A percentile compares a stretch with the other conserved stretches of the same genome.
These are phyloP conservation scores for Typhlichthys eigenmanni DNA, from an alignment of 2,797 vertebrate species.

Conservation along the genomic window DNA sequence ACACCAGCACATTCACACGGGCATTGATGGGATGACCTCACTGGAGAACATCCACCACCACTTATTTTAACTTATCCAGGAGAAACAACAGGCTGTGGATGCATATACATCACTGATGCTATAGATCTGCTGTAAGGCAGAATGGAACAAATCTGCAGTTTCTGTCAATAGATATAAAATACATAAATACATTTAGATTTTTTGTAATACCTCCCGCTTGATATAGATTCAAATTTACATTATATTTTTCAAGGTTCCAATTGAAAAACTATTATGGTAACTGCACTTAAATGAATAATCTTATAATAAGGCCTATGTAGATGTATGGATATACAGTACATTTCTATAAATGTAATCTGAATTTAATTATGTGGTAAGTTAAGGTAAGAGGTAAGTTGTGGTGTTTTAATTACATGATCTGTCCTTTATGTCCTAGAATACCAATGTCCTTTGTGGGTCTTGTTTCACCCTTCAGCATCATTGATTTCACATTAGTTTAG, in stretches of 20 bases:
- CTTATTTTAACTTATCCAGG: neutral
- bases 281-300: neutral
- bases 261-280: too few relatives aligned
- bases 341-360: neutral
- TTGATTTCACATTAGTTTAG: conserved; percentile 70
- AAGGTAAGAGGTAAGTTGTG: conserved; percentile 16
- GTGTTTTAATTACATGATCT: conserved; percentile 6
- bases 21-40: neutral
- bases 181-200: too few relatives aligned
- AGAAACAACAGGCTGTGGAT: too few relatives aligned
- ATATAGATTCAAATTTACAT: too few relatives aligned
- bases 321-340: neutral
- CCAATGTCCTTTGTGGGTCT: too few relatives aligned
- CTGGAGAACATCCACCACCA: conserved; percentile 3
- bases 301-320: neutral
- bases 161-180: too few relatives aligned
- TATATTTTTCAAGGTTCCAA: too few relatives aligned
- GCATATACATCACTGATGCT: too few relatives aligned
- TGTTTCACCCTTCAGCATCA: conserved; percentile 48
- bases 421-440: too few relatives aligned
- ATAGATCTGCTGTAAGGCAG: too few relatives aligned
- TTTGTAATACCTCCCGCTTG: too few relatives aligned
- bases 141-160: too few relatives aligned
- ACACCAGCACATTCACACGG: conserved; percentile 9
- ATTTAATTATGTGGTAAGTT: neutral